These are phyloP conservation scores for Onychostruthus taczanowskii DNA, from an alignment of 2,113 vertebrate species.

Conservation along the genomic window DNA sequence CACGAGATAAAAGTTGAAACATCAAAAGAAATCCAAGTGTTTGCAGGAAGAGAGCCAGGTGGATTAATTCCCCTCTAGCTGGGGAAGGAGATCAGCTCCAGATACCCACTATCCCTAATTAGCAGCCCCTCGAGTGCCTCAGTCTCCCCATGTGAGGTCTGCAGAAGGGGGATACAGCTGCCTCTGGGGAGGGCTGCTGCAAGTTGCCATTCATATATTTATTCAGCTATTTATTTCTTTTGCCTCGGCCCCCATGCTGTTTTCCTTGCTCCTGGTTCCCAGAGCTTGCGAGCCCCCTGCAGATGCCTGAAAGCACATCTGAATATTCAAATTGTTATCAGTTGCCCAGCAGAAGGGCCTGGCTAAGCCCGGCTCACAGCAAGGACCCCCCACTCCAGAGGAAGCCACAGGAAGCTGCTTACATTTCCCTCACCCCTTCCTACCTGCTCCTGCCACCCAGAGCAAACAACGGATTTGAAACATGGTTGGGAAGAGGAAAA, in stretches of 20 bases:
- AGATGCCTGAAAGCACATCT: slow-evolving; percentile 65
- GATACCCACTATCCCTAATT: slow-evolving; percentile 51
- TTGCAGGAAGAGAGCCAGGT: not conserved
- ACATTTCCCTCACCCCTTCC: not conserved
- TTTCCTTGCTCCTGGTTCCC: slow-evolving; percentile 46
- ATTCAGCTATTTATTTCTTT: slow-evolving; percentile 57
- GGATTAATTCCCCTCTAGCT: slow-evolving; percentile 54
- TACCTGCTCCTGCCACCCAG: not conserved
- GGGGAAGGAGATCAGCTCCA: slow-evolving; percentile 52
- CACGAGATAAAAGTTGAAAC: slow-evolving; percentile 25
- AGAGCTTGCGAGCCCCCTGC: slow-evolving; percentile 41
- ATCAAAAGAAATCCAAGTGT: slow-evolving; percentile 60
- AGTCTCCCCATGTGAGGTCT: slow-evolving; percentile 31
- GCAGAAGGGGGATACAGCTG: slow-evolving; percentile 8
- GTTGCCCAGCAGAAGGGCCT: slow-evolving; percentile 68
- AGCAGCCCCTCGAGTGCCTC: slow-evolving; percentile 10
- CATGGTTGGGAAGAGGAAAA: not conserved
- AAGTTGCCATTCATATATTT: slow-evolving; percentile 27
- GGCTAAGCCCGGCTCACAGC: slow-evolving; percentile 34
- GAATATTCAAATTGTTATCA: slow-evolving; percentile 75
- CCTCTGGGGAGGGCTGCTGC: not conserved
- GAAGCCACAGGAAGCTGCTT: slow-evolving; percentile 35
- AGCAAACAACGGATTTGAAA: not conserved
- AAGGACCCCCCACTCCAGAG: not conserved
- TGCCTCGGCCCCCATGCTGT: slow-evolving; percentile 55